Conservation (phyloP, 2,888 invertebrate genomes). For the Allygus modestus region DNA sequence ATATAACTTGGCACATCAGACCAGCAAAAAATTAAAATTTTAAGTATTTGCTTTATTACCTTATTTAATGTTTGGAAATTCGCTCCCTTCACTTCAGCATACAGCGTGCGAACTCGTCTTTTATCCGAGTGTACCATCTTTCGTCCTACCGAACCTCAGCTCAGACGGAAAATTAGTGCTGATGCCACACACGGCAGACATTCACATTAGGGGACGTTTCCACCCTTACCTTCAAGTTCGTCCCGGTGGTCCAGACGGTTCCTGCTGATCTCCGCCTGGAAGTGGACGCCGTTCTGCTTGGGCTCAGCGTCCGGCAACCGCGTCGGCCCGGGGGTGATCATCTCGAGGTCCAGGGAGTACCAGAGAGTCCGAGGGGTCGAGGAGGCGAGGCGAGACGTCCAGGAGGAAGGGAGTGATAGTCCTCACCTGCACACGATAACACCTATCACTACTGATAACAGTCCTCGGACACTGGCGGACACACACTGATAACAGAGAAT, state of each 20-base stretch:
- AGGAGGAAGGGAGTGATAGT: neutral
- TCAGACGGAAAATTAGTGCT: no score
- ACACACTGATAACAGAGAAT: constrained; percentile 3
- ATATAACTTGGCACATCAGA: no score
- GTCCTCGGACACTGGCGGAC: no score
- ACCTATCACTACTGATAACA: neutral
- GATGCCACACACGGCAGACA: no score
- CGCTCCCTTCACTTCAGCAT: no score
- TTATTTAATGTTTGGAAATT: no score
- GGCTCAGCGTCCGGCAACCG: constrained; percentile 13
- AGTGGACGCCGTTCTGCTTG: constrained; percentile 33
- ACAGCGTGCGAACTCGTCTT: no score
- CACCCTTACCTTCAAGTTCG: constrained; percentile 36
- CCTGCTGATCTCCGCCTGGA: constrained; percentile 32
- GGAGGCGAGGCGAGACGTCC: neutral
- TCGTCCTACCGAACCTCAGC: no score
- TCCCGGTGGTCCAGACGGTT: constrained; percentile 30
- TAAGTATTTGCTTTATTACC: no score
- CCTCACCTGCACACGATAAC: constrained; percentile 18
- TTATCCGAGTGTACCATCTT: no score
- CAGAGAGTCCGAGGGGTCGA: neutral
- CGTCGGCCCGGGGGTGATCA: constrained; percentile 24
- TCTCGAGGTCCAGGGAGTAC: neutral
- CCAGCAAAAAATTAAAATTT: no score
- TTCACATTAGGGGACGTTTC: no score